Evolutionary conservation across 1,140 invertebrate genomes (phyloP).

Genomic region (Ips nitidus): DNA sequence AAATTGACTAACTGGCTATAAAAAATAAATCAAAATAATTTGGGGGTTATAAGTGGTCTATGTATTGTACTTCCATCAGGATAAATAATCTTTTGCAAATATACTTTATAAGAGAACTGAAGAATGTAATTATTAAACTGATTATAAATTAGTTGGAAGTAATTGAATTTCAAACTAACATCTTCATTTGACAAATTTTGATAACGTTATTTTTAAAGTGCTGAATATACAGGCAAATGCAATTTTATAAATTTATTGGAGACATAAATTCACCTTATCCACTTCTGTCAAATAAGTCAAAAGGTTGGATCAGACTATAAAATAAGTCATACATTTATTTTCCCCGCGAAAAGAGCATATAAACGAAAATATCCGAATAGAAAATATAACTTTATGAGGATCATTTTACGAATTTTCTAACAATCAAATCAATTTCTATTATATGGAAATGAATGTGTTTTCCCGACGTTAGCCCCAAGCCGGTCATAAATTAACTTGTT

Average conservation of each 20-base stretch:
- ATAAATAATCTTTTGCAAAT: no score
- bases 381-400: conserved; percentile 1
- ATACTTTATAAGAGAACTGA: no score
- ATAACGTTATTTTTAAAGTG: no score
- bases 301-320: not conserved
- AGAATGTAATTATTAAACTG: no score
- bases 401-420: not conserved
- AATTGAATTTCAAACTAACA: no score
- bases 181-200: no score
- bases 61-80: no score
- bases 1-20: no score
- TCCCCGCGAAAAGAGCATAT: not conserved
- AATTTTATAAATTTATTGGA: not conserved
- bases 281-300: not conserved
- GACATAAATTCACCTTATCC: not conserved
- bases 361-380: not conserved
- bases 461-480: not conserved
- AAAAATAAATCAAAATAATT: no score
- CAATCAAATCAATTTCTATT: conserved; percentile 6
- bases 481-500: conserved; percentile 1
- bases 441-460: conserved; percentile 5
- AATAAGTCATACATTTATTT: conserved; percentile 3
- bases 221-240: no score
- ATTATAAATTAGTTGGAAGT: no score
- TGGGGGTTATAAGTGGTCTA: no score